Evolutionary conservation across 2,797 vertebrate genomes (phyloP).

Genomic region (Corythornis leucogaster): DNA sequence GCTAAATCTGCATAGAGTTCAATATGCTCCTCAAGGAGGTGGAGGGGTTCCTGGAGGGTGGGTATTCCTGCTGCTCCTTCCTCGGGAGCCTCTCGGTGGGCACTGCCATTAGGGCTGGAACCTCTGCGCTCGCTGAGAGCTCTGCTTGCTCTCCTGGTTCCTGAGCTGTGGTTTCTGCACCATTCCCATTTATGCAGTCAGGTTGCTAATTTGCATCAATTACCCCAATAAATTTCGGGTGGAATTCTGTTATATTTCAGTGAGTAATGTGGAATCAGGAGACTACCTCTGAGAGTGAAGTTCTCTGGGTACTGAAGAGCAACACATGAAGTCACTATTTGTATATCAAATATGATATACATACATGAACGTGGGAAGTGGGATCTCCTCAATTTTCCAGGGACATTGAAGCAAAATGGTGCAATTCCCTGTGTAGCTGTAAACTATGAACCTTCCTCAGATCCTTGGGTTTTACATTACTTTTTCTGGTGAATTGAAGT

Average conservation of each 20-base stretch:
- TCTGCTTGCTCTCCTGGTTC: neutral
- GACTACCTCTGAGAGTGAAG: neutral
- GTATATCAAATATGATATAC: too few relatives aligned
- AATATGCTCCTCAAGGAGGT: neutral
- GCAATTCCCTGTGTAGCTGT: neutral
- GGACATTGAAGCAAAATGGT: neutral
- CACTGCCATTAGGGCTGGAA: neutral
- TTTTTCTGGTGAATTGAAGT: slow-evolving; percentile 30
- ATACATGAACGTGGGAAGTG: neutral
- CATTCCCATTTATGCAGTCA: neutral
- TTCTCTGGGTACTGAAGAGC: neutral
- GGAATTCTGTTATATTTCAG: neutral
- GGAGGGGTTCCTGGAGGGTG: neutral
- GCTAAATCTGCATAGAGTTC: neutral
- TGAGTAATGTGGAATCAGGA: neutral
- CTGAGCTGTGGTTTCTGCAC: neutral
- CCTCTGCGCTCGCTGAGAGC: neutral
- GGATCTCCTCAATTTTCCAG: neutral
- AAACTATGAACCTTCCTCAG: neutral
- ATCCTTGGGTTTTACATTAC: neutral
- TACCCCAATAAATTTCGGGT: neutral
- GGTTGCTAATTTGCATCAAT: slow-evolving; percentile 12
- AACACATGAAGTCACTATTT: neutral
- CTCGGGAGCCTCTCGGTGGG: neutral
- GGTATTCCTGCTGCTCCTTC: neutral